Percentiles rank a stretch among this genome's conserved stretches.
Conservation (phyloP, 2,113 vertebrate genomes). For the Zapus hudsonius region DNA sequence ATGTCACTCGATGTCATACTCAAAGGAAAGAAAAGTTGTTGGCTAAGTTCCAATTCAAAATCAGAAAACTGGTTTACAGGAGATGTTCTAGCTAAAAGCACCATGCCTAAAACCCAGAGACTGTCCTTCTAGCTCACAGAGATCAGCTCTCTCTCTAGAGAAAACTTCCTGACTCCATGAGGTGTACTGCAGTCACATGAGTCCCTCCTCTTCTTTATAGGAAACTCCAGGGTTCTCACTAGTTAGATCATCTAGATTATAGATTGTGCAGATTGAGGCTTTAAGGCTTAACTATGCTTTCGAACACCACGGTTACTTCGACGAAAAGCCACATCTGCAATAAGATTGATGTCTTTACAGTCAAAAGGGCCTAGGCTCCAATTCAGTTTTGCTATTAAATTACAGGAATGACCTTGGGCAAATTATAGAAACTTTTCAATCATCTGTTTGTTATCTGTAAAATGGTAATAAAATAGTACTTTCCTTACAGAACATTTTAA, state of each 20-base stretch:
- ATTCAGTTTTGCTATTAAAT: background rate
- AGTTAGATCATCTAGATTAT: too few species aligned
- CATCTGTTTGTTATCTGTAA: background rate
- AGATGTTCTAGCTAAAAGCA: background rate
- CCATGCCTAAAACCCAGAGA: background rate
- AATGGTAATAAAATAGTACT: background rate
- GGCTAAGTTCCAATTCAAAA: background rate
- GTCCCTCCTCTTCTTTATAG: too few species aligned
- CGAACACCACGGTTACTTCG: background rate
- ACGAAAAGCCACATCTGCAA: background rate
- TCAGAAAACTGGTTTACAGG: background rate
- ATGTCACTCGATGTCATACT: background rate
- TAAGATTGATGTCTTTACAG: conserved; percentile 14
- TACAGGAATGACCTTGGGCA: background rate
- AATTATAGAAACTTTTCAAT: background rate
- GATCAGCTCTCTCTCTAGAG: background rate
- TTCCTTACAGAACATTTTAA: conserved; percentile 1
- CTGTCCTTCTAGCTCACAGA: background rate
- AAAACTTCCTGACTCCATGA: background rate
- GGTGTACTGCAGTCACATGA: background rate
- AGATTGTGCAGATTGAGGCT: background rate
- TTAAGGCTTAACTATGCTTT: background rate
- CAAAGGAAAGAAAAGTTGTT: background rate
- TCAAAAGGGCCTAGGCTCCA: background rate
- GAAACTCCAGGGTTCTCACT: too few species aligned